phyloP scores from a whole-genome alignment of 2,113 vertebrate species.

The Camelus dromedarius region DNA sequence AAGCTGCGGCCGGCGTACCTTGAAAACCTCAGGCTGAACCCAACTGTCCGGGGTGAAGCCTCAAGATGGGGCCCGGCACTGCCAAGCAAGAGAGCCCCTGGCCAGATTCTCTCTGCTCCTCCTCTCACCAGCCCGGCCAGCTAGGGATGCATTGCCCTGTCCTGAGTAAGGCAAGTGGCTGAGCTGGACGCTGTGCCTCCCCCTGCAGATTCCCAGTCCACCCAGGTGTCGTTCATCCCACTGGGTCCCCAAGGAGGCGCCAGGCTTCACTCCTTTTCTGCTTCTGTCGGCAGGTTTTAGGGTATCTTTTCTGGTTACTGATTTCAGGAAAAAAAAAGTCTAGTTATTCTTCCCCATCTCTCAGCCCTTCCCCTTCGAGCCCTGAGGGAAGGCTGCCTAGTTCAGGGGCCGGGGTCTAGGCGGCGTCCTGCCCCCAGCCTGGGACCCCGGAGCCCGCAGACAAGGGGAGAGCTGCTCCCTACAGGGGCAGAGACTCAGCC shows the following conservation, averaged over 20 bases:
- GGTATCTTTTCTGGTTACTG: not conserved
- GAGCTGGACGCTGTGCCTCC: accelerated
- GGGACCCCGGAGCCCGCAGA: not conserved
- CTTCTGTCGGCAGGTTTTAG: not conserved
- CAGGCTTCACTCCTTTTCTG: not conserved
- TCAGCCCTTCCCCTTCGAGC: not conserved
- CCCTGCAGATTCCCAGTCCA: not conserved
- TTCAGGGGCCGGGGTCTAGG: not conserved
- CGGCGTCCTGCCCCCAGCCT: not conserved
- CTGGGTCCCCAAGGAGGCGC: not conserved
- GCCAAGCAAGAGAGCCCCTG: too few species aligned
- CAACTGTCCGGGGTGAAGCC: not conserved
- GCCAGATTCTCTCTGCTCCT: not conserved
- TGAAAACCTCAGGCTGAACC: not conserved
- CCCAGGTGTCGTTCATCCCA: not conserved
- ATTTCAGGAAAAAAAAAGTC: not conserved
- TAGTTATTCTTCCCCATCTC: not conserved
- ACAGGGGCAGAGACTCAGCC: not conserved
- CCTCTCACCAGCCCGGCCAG: accelerated
- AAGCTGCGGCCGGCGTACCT: not conserved
- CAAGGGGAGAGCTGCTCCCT: not conserved
- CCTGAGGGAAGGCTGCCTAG: not conserved
- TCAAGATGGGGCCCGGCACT: not conserved
- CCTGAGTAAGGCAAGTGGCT: not conserved
- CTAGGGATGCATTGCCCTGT: accelerated